phyloP scores from a whole-genome alignment of 2,888 invertebrate genomes.

The Terebella lapidaria region DNA sequence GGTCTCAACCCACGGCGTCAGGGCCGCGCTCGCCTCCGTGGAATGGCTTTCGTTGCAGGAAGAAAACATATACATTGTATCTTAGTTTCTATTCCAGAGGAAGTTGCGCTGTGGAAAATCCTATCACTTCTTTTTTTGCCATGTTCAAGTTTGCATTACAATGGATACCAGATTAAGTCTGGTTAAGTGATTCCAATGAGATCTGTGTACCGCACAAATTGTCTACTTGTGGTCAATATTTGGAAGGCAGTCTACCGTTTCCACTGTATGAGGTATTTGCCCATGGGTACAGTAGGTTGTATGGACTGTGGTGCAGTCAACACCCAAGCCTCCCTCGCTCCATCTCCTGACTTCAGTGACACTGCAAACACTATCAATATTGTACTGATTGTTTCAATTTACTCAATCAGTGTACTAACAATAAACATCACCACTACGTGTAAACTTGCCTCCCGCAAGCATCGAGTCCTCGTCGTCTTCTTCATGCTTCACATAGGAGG shows the following conservation, averaged over 20 bases:
- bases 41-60: no score
- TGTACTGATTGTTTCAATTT: background rate
- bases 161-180: no score
- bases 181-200: no score
- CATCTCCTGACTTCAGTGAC: slow-evolving; percentile 41
- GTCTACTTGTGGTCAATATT: no score
- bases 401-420: background rate
- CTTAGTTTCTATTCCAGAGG: background rate
- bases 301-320: slow-evolving; percentile 35
- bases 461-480: slow-evolving; percentile 43
- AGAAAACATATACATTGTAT: background rate
- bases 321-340: slow-evolving; percentile 50
- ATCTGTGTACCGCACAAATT: no score
- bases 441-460: slow-evolving; percentile 40
- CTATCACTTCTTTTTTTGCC: no score
- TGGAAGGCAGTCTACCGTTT: slow-evolving; percentile 38
- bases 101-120: no score
- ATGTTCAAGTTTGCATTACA: no score
- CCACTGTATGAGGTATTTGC: slow-evolving; percentile 42
- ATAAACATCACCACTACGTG: background rate
- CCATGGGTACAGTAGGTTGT: slow-evolving; percentile 42
- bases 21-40: no score
- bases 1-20: slow-evolving; percentile 39
- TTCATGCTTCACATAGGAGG: slow-evolving; percentile 34
- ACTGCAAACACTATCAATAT: slow-evolving; percentile 33